Evolutionary conservation across 2,888 invertebrate species (phyloP), one percentile per base, ranked within the genome.

Genomic region (Maniola hyperantus): DNA sequence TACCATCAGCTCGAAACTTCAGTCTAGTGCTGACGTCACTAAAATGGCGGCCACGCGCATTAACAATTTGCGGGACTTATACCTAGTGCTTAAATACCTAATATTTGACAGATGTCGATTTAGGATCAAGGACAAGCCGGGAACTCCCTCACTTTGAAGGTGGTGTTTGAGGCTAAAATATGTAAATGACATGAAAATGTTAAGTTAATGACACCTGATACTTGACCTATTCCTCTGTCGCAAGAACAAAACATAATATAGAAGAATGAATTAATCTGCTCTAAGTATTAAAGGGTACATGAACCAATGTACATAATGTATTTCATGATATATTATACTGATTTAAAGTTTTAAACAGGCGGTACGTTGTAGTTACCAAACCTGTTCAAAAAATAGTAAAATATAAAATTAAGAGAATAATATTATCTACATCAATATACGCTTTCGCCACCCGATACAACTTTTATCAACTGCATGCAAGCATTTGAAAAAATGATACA

Each of bases 401-500:
- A 51, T n/a, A 15, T 1, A 5, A 50, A 50, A 48, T 8, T 44
- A 44, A n/a, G 11, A n/a, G 5, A n/a, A 6, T 11, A 15, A 2
- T 8, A 46, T 46, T 26, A 20, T 51, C 50, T 51, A 51, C 50
- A 26, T 51, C 50, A 51, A 6, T 13, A 48, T 1, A n/a, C 8
- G 18, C 8, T 8, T 8, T 51, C 20, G 11, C 20, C 50, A 51
- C 10, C 26, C 50, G 42, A 42, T 39, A n/a, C 15, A 54, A 36
- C 34, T 36, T 36, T 26, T 1, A 53, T 54, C n/a, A 34, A 54
- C 36, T 20, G 42, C 57, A 57, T 57, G 57, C 57, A 57, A 57
- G 57, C 57, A 13, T 6, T 57, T 57, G 20, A 20, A 20, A 53
- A 26, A 53, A 42, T n/a, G n/a, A 5, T 20, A 18, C 11, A 57